phyloP scores from a whole-genome alignment of 37 sponge, comb jelly and placozoan species.

The Hexactinellida sp. region DNA sequence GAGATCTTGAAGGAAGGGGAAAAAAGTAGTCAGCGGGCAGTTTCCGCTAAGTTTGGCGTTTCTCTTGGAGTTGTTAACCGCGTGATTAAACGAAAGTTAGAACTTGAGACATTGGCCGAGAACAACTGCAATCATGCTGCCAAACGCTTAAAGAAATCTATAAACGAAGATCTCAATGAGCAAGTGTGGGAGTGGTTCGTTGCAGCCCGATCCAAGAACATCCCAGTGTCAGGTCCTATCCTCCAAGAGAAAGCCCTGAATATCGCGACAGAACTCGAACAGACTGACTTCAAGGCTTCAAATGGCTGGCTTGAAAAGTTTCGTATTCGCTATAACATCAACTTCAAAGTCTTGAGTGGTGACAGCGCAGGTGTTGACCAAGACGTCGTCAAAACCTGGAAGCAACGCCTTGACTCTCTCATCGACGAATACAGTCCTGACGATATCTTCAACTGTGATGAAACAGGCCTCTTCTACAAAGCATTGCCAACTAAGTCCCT shows the following conservation, averaged over 20 bases:
- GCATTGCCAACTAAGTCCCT: neutral
- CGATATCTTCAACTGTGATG: slow-evolving; percentile 7
- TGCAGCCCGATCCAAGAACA: neutral
- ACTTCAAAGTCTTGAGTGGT: slow-evolving; percentile 11
- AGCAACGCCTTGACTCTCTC: slow-evolving; percentile 1
- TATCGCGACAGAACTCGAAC: neutral
- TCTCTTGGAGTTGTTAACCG: too few relatives aligned
- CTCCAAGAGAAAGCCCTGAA: too few relatives aligned
- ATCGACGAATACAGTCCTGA: neutral
- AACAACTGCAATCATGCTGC: too few relatives aligned
- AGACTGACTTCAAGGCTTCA: neutral
- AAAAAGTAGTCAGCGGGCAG: too few relatives aligned
- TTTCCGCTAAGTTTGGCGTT: too few relatives aligned
- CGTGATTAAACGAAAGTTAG: too few relatives aligned
- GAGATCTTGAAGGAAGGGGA: too few relatives aligned
- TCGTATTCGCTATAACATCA: neutral
- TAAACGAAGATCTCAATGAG: neutral
- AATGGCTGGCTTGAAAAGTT: slow-evolving; percentile 7
- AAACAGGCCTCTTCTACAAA: too few relatives aligned
- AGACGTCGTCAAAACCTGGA: neutral
- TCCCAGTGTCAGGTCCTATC: neutral
- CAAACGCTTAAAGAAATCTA: too few relatives aligned
- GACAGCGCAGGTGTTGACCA: neutral
- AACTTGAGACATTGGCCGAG: too few relatives aligned
- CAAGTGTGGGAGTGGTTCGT: neutral